These are phyloP conservation scores for Anguilla obscura DNA, from an alignment of 2,797 vertebrate species.

Conservation along the genomic window DNA sequence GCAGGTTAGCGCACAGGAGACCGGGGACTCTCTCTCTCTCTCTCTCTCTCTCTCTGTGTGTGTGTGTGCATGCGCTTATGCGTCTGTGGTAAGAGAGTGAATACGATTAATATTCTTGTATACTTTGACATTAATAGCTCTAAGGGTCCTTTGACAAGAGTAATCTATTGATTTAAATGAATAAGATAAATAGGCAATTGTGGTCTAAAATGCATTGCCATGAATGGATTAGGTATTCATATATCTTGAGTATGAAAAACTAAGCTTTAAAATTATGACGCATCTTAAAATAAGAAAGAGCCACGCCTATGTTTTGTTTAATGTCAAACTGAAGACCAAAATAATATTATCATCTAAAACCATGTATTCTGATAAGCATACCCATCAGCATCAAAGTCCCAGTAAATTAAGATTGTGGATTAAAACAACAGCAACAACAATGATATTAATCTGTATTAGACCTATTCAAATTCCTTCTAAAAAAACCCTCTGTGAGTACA, in stretches of 20 bases:
- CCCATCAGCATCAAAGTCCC: too few relatives aligned
- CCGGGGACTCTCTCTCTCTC: neutral
- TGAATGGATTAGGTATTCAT: too few relatives aligned
- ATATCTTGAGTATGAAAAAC: neutral
- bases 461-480: neutral
- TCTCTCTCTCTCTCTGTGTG: neutral
- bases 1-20: neutral
- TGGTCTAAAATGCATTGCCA: too few relatives aligned
- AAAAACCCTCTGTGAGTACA: neutral
- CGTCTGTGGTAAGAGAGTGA: neutral
- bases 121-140: neutral
- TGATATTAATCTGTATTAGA: neutral
- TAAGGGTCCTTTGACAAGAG: too few relatives aligned
- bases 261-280: neutral
- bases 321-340: neutral
- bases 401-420: too few relatives aligned
- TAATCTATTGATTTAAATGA: too few relatives aligned
- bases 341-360: too few relatives aligned
- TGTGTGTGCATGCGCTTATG: neutral
- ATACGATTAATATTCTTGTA: neutral
- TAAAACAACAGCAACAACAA: too few relatives aligned
- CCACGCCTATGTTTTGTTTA: neutral
- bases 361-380: too few relatives aligned
- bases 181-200: too few relatives aligned
- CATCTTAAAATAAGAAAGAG: neutral